Conservation (phyloP, 2,888 invertebrate genomes). For the Dysmachus trigonus region DNA sequence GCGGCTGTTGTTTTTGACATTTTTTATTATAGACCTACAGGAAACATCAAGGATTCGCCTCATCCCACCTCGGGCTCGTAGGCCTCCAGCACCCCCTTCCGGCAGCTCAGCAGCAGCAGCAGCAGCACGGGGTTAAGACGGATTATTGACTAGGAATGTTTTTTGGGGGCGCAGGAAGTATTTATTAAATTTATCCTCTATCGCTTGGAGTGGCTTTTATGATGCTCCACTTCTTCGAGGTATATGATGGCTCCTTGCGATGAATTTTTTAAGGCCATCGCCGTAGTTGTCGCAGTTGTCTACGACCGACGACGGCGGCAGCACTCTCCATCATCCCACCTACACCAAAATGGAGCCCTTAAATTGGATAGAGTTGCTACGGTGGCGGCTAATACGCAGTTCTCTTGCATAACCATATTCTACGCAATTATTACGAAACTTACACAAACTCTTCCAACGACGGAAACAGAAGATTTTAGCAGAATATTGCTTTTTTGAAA, state of each 20-base stretch:
- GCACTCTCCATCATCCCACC: not conserved
- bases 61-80: too few relatives aligned
- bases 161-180: not conserved
- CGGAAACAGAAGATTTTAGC: not conserved
- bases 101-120: not conserved
- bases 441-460: not conserved
- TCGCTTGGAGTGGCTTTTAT: not conserved
- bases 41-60: conserved; percentile 1
- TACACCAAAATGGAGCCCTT: not conserved
- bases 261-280: not conserved
- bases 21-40: conserved; percentile 17
- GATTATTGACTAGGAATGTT: not conserved
- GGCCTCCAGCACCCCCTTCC: not conserved
- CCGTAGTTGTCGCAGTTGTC: not conserved
- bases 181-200: not conserved
- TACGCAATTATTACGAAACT: not conserved
- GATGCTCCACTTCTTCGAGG: not conserved
- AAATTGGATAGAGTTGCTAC: not conserved
- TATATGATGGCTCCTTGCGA: not conserved
- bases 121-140: not conserved
- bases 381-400: not conserved
- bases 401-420: not conserved
- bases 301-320: not conserved
- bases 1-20: conserved; percentile 20
- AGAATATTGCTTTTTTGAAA: not conserved